phyloP scores from a whole-genome alignment of 92 coral and sea anemone genomes.

The Zoanthus solanderi region DNA sequence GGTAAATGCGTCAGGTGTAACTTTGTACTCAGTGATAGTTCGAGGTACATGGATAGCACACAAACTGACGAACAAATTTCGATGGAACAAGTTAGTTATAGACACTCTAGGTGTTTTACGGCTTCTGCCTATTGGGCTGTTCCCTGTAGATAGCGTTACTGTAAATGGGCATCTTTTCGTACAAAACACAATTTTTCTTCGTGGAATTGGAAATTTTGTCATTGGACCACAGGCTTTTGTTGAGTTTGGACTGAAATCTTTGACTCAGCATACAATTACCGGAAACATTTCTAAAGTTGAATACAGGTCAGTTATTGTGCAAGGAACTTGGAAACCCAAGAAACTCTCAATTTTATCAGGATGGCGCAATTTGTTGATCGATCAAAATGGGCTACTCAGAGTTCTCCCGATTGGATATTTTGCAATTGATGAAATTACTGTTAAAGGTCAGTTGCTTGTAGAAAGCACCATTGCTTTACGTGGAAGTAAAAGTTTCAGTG shows the following conservation, averaged over 20 bases:
- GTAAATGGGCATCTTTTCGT: conserved; percentile 70
- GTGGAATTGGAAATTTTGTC: conserved; percentile 70
- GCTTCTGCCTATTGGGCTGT: conserved; percentile 68
- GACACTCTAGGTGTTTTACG: conserved; percentile 60
- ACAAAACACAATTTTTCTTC: conserved; percentile 70
- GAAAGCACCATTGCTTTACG: conserved; percentile 26
- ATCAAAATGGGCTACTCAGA: conserved; percentile 5
- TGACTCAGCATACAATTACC: background rate
- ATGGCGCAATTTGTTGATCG: conserved; percentile 53
- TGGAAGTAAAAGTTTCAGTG: conserved; percentile 14
- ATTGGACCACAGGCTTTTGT: conserved; percentile 64
- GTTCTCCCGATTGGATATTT: conserved; percentile 67
- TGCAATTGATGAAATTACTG: conserved; percentile 66
- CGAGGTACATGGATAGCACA: conserved; percentile 35
- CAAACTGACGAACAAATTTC: conserved; percentile 68
- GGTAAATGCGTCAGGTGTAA: background rate
- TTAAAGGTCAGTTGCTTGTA: conserved; percentile 40
- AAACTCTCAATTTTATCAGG: conserved; percentile 80
- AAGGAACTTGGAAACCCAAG: conserved; percentile 67
- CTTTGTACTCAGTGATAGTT: conserved; percentile 25
- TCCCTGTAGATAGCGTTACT: conserved; percentile 57
- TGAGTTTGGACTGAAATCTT: conserved; percentile 54
- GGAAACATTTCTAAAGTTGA: conserved; percentile 34
- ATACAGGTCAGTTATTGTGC: conserved; percentile 59
- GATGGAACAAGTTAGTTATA: conserved; percentile 67